A percentile compares a stretch with the other conserved stretches of the same genome.
Evolutionary conservation across 2,797 vertebrate genomes (phyloP).

Genomic region (Urocyon cinereoargenteus): DNA sequence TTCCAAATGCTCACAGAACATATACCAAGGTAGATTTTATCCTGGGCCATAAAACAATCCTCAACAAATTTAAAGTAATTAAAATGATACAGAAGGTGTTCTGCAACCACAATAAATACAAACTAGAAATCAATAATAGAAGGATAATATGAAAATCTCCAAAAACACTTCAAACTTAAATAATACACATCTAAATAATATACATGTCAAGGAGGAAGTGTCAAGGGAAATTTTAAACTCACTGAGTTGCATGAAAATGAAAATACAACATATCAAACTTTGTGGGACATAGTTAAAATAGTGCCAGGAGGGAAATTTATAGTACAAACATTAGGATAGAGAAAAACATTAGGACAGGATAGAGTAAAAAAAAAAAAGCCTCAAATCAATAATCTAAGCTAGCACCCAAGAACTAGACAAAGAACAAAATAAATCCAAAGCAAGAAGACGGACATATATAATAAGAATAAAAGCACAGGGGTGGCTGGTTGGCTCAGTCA

Average conservation of each 20-base stretch:
- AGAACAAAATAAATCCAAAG: not conserved
- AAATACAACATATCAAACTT: not conserved
- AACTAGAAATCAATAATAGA: not conserved
- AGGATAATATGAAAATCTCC: not conserved
- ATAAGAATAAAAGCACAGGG: not conserved
- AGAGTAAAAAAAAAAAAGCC: not conserved
- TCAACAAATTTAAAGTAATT: constrained; percentile 7
- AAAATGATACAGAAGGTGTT: not conserved
- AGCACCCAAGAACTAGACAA: not conserved
- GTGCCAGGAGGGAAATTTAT: not conserved
- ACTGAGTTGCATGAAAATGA: not conserved
- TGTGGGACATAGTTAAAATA: not conserved
- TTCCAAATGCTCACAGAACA: not conserved
- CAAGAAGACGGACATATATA: not conserved
- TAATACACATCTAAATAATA: not conserved
- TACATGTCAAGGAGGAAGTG: not conserved
- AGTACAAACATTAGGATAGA: not conserved
- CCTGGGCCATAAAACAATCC: not conserved
- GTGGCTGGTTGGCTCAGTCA: too few relatives aligned
- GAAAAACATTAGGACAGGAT: not conserved
- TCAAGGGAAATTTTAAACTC: not conserved
- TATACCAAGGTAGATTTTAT: not conserved
- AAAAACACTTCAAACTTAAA: not conserved
- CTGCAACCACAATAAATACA: not conserved
- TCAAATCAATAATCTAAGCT: not conserved